Conservation (phyloP, 2,888 invertebrate species). For the Cerastis rubricosa region DNA sequence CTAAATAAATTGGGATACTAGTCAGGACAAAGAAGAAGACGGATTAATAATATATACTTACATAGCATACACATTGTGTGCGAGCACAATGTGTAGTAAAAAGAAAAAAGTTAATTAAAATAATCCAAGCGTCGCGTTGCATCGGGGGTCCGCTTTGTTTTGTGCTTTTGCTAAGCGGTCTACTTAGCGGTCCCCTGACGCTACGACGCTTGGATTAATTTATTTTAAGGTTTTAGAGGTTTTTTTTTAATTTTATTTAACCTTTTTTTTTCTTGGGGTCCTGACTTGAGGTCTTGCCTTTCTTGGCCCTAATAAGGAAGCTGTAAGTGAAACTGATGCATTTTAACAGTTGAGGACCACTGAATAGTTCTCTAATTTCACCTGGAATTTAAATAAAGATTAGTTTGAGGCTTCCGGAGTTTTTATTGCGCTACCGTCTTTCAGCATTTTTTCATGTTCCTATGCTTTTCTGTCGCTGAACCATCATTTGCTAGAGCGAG, state of each 20-base stretch:
- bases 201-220: too few relatives aligned
- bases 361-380: slow-evolving; percentile 52
- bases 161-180: too few relatives aligned
- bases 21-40: background rate
- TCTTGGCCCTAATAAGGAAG: slow-evolving; percentile 45
- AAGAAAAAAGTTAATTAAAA: too few relatives aligned
- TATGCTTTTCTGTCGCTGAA: background rate
- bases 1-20: background rate
- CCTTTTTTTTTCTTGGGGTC: too few relatives aligned
- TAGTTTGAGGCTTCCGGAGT: slow-evolving; percentile 1
- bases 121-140: too few relatives aligned
- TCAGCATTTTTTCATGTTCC: background rate
- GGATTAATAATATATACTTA: background rate
- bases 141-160: too few relatives aligned
- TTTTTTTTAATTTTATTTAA: too few relatives aligned
- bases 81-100: too few relatives aligned
- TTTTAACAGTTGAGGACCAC: slow-evolving; percentile 65
- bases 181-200: too few relatives aligned
- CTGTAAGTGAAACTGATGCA: slow-evolving; percentile 65
- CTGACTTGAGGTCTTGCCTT: too few relatives aligned
- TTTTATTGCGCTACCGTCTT: background rate
- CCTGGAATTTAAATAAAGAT: slow-evolving; percentile 50
- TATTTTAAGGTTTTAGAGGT: too few relatives aligned
- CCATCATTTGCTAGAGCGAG: background rate
- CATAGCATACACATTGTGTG: too few relatives aligned